Evolutionary conservation across 2,888 invertebrate species (phyloP).

Genomic region (Galerucella nymphaeae): DNA sequence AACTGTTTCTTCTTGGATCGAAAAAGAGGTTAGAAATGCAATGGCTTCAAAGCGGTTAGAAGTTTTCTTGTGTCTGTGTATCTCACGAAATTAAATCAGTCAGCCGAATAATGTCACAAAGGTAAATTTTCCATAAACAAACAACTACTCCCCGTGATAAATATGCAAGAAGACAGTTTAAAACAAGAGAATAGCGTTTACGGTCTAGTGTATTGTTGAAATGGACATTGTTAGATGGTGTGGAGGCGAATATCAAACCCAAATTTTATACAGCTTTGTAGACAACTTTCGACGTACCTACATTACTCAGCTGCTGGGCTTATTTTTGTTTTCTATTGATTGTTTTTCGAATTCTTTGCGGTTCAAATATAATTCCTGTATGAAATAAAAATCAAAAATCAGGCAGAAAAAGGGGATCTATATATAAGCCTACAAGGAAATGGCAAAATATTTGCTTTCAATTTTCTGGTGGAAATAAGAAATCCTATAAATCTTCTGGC

Average conservation of each 20-base stretch:
- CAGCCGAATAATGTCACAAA: slow-evolving; percentile 30
- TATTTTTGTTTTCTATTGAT: too few relatives aligned
- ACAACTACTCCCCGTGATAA: slow-evolving; percentile 37
- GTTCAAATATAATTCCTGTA: slow-evolving; percentile 4
- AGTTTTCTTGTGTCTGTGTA: too few relatives aligned
- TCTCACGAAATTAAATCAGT: slow-evolving; percentile 32
- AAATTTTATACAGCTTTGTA: too few relatives aligned
- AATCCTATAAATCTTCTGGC: slow-evolving; percentile 23
- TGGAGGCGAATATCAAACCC: too few relatives aligned
- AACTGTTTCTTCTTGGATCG: too few relatives aligned
- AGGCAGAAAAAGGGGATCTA: slow-evolving; percentile 13
- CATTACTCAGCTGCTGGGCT: too few relatives aligned
- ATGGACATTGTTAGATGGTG: background rate
- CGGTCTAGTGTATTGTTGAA: slow-evolving; percentile 8
- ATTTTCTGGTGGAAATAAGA: slow-evolving; percentile 23
- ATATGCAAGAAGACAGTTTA: slow-evolving; percentile 39
- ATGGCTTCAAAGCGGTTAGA: too few relatives aligned
- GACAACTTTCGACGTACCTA: too few relatives aligned
- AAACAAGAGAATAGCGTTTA: slow-evolving; percentile 33
- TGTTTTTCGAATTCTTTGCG: background rate
- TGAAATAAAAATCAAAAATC: slow-evolving; percentile 19
- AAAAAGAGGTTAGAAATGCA: too few relatives aligned
- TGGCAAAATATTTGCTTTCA: slow-evolving; percentile 32
- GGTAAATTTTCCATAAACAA: slow-evolving; percentile 46
- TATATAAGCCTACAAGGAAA: slow-evolving; percentile 24